Evolutionary conservation across 2,888 invertebrate genomes (phyloP).

Genomic region (Macrophya annulata): DNA sequence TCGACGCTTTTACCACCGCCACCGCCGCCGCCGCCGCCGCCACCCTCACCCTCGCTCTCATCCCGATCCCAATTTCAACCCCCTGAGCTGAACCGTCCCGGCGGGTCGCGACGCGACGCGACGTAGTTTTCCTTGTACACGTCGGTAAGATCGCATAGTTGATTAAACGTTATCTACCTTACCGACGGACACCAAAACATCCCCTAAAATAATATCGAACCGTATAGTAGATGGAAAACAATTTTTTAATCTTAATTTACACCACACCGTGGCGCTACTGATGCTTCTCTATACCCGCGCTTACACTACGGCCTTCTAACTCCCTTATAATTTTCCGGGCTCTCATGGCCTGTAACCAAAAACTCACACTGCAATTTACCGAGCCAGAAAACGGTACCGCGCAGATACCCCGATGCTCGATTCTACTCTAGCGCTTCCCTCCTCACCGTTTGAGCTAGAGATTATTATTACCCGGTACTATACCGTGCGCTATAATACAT

Average conservation of each 20-base stretch:
- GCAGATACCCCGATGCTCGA: background rate
- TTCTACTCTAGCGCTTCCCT: background rate
- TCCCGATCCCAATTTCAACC: background rate
- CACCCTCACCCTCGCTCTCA: background rate
- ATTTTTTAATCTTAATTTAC: too few relatives aligned
- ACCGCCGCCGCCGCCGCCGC: constrained; percentile 54
- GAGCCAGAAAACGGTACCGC: background rate
- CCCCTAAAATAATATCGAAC: too few relatives aligned
- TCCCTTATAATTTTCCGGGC: too few relatives aligned
- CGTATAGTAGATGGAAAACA: too few relatives aligned
- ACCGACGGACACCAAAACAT: too few relatives aligned
- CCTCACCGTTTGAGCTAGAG: constrained; percentile 1
- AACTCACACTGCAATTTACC: background rate
- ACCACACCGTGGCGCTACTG: too few relatives aligned
- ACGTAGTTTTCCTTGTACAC: background rate
- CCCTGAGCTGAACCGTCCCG: background rate
- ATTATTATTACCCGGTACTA: background rate
- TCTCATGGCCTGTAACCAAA: too few relatives aligned
- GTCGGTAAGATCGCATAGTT: too few relatives aligned
- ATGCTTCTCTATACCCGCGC: too few relatives aligned
- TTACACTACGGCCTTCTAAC: too few relatives aligned
- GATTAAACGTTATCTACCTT: too few relatives aligned
- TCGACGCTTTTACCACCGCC: background rate
- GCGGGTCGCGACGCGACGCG: background rate
- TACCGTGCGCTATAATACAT: background rate